Evolutionary conservation across 2,888 invertebrate genomes (phyloP).

Genomic region (Meteorus cinctellus): DNA sequence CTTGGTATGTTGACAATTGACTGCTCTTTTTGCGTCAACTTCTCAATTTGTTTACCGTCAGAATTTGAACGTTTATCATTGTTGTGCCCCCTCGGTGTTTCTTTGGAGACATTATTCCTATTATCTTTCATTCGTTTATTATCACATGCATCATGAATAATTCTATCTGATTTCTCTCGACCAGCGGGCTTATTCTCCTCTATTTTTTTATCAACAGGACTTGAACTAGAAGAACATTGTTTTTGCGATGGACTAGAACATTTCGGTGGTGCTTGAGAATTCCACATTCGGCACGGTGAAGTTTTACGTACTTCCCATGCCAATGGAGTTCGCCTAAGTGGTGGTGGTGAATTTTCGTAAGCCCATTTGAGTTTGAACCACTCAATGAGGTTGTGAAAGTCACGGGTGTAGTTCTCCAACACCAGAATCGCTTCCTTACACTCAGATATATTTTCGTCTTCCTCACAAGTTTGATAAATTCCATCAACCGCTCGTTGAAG

Average conservation of each 20-base stretch:
- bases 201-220: constrained; percentile 71
- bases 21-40: constrained; percentile 59
- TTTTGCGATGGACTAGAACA: constrained; percentile 73
- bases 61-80: constrained; percentile 59
- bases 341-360: constrained; percentile 90
- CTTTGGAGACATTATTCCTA: constrained; percentile 61
- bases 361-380: constrained; percentile 96
- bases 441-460: constrained; percentile 93
- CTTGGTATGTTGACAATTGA: constrained; percentile 53
- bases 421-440: constrained; percentile 97
- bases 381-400: constrained; percentile 94
- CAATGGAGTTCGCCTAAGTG: constrained; percentile 89
- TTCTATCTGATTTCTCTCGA: constrained; percentile 51
- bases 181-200: constrained; percentile 66
- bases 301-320: constrained; percentile 98
- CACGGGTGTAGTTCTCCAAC: constrained; percentile 93
- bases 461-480: constrained; percentile 96
- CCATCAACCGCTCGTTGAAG: constrained; percentile 94
- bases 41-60: constrained; percentile 54
- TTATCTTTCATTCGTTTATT: constrained; percentile 71
- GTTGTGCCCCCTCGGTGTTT: constrained; percentile 53
- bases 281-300: constrained; percentile 73
- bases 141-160: constrained; percentile 59
- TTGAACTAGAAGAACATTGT: constrained; percentile 63
- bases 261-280: constrained; percentile 61